A percentile compares a stretch with the other conserved stretches of the same genome.
Conservation (phyloP, 2,113 vertebrate genomes). For the Colistium nudipinnis region DNA sequence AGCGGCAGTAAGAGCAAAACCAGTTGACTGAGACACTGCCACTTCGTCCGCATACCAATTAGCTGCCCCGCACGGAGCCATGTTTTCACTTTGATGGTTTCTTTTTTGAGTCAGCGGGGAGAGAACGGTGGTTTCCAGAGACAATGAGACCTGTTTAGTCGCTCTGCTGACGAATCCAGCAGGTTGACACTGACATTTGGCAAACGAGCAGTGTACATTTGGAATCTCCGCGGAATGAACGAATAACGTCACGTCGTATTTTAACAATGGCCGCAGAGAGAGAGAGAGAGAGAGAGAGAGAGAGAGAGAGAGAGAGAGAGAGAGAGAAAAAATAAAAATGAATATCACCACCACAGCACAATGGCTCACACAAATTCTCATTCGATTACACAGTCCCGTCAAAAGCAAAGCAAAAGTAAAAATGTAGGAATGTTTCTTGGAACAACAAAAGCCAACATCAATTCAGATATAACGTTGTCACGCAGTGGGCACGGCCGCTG, state of each 20-base stretch:
- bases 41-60: neutral
- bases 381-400: no score
- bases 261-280: neutral
- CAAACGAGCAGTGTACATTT: neutral
- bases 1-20: neutral
- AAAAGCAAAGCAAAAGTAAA: no score
- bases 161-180: neutral
- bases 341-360: no score
- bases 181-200: neutral
- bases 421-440: no score
- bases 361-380: no score
- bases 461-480: neutral
- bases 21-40: neutral
- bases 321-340: no score
- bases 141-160: neutral
- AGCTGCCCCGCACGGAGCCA: neutral
- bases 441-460: neutral
- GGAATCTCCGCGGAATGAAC: no score
- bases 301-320: no score
- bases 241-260: no score
- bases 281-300: no score
- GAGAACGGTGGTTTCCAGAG: neutral
- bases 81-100: conserved; percentile 7
- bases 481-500: neutral
- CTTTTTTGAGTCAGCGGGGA: neutral